These are phyloP conservation scores for Saccopteryx bilineata DNA, from an alignment of 2,113 vertebrate species.

Conservation along the genomic window DNA sequence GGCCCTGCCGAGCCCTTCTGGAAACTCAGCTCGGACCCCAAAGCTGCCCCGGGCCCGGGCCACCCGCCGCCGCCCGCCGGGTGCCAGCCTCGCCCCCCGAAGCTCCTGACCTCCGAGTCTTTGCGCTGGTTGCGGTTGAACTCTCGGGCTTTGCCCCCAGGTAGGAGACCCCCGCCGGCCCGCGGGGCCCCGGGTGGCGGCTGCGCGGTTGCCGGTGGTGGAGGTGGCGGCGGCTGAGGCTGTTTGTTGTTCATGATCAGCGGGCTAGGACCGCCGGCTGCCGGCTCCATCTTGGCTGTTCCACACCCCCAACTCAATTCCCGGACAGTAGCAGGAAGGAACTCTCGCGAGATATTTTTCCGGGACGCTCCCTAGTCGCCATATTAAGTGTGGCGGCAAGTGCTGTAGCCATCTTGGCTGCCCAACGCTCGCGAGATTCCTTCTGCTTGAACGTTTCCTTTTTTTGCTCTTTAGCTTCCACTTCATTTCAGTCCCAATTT, in stretches of 20 bases:
- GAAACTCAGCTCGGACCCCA: background rate
- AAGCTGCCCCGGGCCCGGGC: background rate
- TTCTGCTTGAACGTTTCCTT: accelerated
- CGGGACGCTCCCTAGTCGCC: constrained; percentile 60
- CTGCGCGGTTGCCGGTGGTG: constrained; percentile 57
- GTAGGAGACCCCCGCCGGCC: constrained; percentile 69
- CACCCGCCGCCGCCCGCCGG: background rate
- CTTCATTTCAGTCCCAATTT: background rate
- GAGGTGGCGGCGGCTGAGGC: constrained; percentile 85
- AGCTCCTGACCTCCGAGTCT: constrained; percentile 94
- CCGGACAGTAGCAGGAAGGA: background rate
- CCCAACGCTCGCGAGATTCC: background rate
- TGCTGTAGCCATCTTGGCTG: constrained; percentile 16
- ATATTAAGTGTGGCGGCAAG: constrained; percentile 83
- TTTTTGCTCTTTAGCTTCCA: background rate
- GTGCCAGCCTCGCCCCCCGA: constrained; percentile 61
- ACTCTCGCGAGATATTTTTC: constrained; percentile 84
- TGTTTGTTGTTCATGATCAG: constrained; percentile 93
- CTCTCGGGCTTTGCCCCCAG: constrained; percentile 92
- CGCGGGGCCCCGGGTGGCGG: constrained; percentile 67
- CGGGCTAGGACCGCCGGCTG: constrained; percentile 83
- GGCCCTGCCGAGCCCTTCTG: background rate
- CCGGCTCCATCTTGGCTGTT: constrained; percentile 91
- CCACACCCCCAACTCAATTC: constrained; percentile 73
- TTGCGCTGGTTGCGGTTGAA: constrained; percentile 94